Evolutionary conservation across 2,113 vertebrate species (phyloP), one percentile per base, ranked within the genome.

Genomic region (Petromus typicus): DNA sequence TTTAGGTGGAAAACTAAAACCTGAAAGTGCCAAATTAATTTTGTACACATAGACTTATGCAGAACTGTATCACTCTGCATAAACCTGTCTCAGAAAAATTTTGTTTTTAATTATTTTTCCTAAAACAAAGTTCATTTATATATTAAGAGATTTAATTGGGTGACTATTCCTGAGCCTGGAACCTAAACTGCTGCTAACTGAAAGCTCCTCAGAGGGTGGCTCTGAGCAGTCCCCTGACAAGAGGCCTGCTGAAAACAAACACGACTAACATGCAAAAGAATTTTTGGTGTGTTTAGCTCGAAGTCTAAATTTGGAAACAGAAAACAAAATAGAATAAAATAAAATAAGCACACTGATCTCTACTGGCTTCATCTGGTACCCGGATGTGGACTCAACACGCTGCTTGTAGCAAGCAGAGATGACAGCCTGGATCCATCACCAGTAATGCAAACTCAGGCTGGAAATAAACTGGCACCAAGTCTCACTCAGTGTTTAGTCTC

Each of bases 71-170:
- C 16, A 66, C 13, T 3, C 66, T 67, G 22, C 85, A 64, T 11
- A 59, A 76, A 82, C 61, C 56, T 66, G 23, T 54, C 34, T 89
- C 91, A 18, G 73, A 86, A 78, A 34, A 4, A 66, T 63, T 51
- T 34, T 86, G 18, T 57, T 92, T 34, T 23, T 85, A 43, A 63
- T 87, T 87, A 54, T 82, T 51, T 82, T 59, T 86, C 59, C 54
- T 92, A 88, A 90, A 86, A 89, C 56, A 43, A 16, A 91, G 64
- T 90, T 69, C 78, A 91, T 86, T 63, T 96, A 83, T 34, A 76
- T 34, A 59, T 30, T 48, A 18, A 10, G n/a, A 88, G 37, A 87
- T 1, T 90, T 64, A 10, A 4, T 3, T 76, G 23, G 25, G 8
- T 85, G 27, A 90, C 34, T 27, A 59, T 57, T 79, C 37, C 89